phyloP scores from a whole-genome alignment of 2,888 invertebrate genomes.

The Ormyrus rosae region DNA sequence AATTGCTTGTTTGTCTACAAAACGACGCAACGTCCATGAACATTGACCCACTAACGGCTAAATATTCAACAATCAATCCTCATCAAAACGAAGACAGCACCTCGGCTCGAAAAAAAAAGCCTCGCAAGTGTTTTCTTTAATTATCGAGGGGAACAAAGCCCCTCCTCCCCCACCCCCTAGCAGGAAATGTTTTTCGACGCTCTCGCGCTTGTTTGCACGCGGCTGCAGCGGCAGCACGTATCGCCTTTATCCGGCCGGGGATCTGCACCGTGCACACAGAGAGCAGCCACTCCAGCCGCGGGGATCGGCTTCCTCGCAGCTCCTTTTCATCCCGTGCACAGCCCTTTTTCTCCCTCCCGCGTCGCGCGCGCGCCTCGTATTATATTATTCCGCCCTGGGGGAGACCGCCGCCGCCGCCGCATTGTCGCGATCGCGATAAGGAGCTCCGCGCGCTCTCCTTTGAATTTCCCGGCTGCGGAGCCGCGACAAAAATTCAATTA shows the following conservation, averaged over 20 bases:
- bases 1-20: too few species aligned
- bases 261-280: neutral
- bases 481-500: conserved; percentile 28
- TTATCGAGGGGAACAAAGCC: too few species aligned
- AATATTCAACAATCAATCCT: too few species aligned
- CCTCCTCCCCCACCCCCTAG: too few species aligned
- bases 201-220: neutral
- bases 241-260: conserved; percentile 1
- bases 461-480: neutral
- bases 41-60: too few species aligned
- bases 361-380: neutral
- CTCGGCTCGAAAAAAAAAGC: too few species aligned
- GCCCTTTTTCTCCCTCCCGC: neutral
- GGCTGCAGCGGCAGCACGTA: neutral
- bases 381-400: conserved; percentile 35
- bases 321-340: neutral
- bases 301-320: neutral
- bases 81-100: too few species aligned
- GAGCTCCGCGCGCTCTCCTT: neutral
- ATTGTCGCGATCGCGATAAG: too few species aligned
- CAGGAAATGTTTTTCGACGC: neutral
- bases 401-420: too few species aligned
- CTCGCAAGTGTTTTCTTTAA: too few species aligned
- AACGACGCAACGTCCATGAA: too few species aligned
- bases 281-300: neutral